Evolutionary conservation across 2,797 vertebrate genomes (phyloP).

Genomic region (Dicrostonyx torquatus): DNA sequence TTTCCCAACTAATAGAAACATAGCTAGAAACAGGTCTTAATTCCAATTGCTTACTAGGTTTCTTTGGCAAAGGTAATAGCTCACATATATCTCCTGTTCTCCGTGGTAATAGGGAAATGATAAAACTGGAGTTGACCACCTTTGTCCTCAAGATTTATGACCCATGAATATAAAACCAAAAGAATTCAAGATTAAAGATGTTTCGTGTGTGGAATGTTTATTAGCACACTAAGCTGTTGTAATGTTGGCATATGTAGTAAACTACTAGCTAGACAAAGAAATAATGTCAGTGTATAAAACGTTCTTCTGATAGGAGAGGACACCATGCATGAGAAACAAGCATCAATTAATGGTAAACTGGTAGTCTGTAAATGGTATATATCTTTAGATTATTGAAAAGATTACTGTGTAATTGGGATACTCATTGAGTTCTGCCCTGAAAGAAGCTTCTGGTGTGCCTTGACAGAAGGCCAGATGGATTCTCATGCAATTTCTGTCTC

Average conservation of each 20-base stretch:
- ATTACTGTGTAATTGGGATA: neutral
- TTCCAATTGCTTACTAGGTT: conserved; percentile 8
- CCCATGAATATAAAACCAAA: neutral
- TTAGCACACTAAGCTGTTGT: neutral
- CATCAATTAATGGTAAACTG: conserved; percentile 20
- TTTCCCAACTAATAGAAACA: neutral
- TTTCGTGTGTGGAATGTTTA: conserved; percentile 15
- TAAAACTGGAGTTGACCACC: neutral
- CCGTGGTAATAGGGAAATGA: neutral
- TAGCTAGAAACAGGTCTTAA: neutral
- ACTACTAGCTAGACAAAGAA: neutral
- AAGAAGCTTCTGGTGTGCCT: conserved; percentile 26
- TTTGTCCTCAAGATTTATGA: conserved; percentile 35
- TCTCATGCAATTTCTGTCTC: conserved; percentile 23
- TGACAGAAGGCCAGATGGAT: neutral
- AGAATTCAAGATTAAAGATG: conserved; percentile 24
- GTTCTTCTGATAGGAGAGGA: conserved; percentile 5
- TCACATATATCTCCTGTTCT: neutral
- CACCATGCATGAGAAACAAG: conserved; percentile 21
- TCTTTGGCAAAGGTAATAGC: conserved; percentile 13
- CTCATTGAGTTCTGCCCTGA: neutral
- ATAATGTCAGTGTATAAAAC: neutral
- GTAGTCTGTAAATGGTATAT: neutral
- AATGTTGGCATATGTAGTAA: neutral
- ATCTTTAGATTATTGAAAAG: conserved; percentile 8